phyloP scores from a whole-genome alignment of 2,888 invertebrate species.

The Eurytoma californica region DNA sequence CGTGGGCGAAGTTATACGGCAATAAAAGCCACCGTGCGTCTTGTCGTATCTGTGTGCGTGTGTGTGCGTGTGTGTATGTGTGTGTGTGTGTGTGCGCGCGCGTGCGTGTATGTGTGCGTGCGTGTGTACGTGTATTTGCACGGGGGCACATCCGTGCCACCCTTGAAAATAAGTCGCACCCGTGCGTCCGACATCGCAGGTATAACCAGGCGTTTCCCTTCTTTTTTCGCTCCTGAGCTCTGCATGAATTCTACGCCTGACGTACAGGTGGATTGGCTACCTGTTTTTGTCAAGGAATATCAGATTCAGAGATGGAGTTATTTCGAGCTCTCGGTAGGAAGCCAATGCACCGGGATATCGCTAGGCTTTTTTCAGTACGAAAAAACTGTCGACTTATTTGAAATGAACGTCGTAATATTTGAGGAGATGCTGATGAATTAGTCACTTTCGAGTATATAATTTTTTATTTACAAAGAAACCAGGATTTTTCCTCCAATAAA shows the following conservation, averaged over 20 bases:
- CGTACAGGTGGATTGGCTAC: not conserved
- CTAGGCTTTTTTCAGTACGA: not conserved
- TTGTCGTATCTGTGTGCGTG: not conserved
- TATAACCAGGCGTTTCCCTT: not conserved
- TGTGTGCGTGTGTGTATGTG: not conserved
- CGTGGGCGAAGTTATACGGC: constrained; percentile 12
- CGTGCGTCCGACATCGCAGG: not conserved
- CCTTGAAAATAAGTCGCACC: constrained; percentile 30
- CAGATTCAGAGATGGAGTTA: too few relatives aligned
- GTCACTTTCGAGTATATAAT: too few relatives aligned
- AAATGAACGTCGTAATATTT: too few relatives aligned
- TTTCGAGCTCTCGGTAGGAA: not conserved
- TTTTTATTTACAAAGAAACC: too few relatives aligned
- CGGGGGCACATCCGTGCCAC: not conserved
- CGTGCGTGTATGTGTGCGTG: not conserved
- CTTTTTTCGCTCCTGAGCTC: not conserved
- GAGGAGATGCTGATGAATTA: too few relatives aligned
- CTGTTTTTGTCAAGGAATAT: not conserved
- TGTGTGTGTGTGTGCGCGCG: not conserved
- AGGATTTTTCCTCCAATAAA: too few relatives aligned
- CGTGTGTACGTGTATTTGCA: not conserved
- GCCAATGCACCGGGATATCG: not conserved
- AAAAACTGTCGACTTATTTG: too few relatives aligned
- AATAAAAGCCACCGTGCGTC: constrained; percentile 41
- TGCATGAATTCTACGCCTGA: not conserved